phyloP scores from a whole-genome alignment of 2,797 vertebrate genomes.

The Margarornis squamiger region DNA sequence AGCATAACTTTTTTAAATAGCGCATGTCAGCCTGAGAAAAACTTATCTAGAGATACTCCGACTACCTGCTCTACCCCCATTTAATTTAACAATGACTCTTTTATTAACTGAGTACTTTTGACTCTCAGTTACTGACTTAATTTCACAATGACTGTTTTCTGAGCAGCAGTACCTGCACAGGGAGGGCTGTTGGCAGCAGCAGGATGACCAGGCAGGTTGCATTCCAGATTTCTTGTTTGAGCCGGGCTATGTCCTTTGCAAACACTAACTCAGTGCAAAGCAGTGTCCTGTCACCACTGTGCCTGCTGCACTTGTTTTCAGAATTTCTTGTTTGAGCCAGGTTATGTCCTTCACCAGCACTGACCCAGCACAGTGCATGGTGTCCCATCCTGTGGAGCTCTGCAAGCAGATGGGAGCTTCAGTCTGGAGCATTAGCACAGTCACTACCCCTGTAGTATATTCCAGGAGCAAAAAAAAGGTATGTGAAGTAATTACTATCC shows the following conservation, averaged over 20 bases:
- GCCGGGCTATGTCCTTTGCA: neutral
- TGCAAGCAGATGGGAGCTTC: neutral
- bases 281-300: neutral
- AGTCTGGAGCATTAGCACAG: neutral
- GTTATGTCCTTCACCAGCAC: neutral
- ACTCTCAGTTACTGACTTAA: neutral
- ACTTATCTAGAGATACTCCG: neutral
- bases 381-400: neutral
- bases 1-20: neutral
- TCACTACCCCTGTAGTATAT: neutral
- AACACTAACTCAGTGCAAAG: neutral
- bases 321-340: neutral
- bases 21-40: neutral
- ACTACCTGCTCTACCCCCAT: neutral
- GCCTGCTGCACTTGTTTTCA: neutral
- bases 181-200: neutral
- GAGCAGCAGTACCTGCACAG: neutral
- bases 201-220: neutral
- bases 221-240: neutral
- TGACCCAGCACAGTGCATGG: neutral
- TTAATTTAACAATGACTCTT: neutral
- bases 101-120: neutral
- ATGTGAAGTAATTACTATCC: fast-evolving
- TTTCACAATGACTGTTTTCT: neutral
- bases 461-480: neutral